Percentiles rank a stretch among this genome's conserved stretches.
phyloP scores from a whole-genome alignment of 2,888 invertebrate genomes.

The Netelia virgata region DNA sequence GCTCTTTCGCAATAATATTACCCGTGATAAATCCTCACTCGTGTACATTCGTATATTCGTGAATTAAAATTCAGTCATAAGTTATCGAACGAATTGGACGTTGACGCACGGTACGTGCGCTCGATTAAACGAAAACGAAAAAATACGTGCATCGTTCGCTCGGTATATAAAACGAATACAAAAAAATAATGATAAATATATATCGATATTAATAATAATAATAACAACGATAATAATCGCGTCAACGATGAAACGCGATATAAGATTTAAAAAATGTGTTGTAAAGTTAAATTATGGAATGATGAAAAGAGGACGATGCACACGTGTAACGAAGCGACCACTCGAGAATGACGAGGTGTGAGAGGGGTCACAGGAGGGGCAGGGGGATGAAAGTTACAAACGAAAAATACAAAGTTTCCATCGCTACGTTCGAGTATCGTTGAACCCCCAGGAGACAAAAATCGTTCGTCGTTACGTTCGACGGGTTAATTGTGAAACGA shows the following conservation, averaged over 20 bases:
- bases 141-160: neutral
- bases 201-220: neutral
- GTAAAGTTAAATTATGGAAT: slow-evolving; percentile 10
- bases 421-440: neutral
- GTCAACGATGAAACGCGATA: neutral
- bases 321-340: slow-evolving; percentile 37
- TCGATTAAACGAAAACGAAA: neutral
- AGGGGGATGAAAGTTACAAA: neutral
- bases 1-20: slow-evolving; percentile 35
- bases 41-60: neutral
- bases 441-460: neutral
- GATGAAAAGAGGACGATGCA: slow-evolving; percentile 3
- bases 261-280: slow-evolving; percentile 7
- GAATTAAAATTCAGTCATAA: neutral
- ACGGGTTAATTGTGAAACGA: neutral
- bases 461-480: neutral
- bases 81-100: neutral
- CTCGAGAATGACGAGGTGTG: neutral
- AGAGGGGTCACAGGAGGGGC: neutral
- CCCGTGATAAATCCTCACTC: neutral
- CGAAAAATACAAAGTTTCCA: slow-evolving; percentile 12
- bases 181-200: neutral
- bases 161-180: neutral
- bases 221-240: neutral
- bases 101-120: neutral